These are phyloP conservation scores for Margarornis squamiger DNA, from an alignment of 2,797 vertebrate genomes.

Conservation along the genomic window DNA sequence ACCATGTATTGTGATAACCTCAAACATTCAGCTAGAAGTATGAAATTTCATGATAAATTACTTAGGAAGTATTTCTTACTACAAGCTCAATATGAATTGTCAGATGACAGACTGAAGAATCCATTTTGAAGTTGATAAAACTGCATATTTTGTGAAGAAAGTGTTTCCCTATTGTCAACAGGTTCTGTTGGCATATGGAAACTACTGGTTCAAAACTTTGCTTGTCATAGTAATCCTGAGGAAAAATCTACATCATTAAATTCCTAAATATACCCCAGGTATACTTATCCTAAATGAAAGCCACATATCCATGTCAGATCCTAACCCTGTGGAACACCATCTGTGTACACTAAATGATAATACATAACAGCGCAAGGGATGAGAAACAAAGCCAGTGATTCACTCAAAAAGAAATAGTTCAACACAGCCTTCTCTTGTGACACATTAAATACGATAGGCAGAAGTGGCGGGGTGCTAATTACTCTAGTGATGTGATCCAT, in stretches of 20 bases:
- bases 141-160: neutral
- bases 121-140: neutral
- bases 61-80: neutral
- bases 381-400: constrained; percentile 51
- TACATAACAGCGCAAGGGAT: constrained; percentile 2
- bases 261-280: neutral
- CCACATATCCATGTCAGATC: neutral
- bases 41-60: neutral
- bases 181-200: neutral
- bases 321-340: constrained; percentile 2
- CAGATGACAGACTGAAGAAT: neutral
- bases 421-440: constrained; percentile 51
- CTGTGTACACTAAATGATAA: neutral
- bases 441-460: constrained; percentile 72
- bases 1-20: neutral
- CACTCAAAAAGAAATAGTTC: constrained; percentile 42
- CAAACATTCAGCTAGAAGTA: neutral
- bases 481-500: constrained; percentile 74
- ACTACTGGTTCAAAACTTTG: neutral
- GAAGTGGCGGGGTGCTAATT: constrained; percentile 78
- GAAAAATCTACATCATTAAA: neutral
- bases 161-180: neutral
- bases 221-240: neutral
- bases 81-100: neutral
- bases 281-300: neutral